Evolutionary conservation across 2,113 vertebrate genomes (phyloP).

Genomic region (Columba livia): DNA sequence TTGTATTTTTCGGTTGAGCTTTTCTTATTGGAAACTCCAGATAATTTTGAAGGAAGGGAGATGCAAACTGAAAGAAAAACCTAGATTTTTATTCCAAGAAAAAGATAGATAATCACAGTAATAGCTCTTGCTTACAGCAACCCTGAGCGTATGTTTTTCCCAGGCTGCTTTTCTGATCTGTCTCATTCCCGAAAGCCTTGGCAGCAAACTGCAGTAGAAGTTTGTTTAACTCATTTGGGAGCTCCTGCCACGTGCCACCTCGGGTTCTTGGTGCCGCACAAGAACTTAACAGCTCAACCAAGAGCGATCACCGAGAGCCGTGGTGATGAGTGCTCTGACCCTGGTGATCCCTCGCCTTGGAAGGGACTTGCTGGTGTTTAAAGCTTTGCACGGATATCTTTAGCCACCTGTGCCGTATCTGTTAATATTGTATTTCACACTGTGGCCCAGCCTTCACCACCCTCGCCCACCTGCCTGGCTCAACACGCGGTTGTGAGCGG

Average conservation of each 20-base stretch:
- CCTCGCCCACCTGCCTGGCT: neutral
- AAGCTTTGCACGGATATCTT: neutral
- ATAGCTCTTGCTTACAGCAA: neutral
- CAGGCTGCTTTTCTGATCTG: neutral
- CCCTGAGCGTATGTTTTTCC: neutral
- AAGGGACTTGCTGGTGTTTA: neutral
- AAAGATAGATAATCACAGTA: neutral
- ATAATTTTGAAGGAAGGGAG: neutral
- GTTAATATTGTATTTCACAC: neutral
- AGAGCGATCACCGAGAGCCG: rapidly evolving
- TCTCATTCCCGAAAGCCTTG: slow-evolving; percentile 17
- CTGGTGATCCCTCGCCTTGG: neutral
- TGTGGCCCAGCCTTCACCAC: neutral
- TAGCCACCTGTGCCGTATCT: neutral
- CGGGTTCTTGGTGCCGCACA: neutral
- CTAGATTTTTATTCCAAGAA: neutral
- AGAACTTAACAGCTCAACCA: neutral
- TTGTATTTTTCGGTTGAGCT: neutral
- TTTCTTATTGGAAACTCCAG: neutral
- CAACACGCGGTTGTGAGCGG: rapidly evolving
- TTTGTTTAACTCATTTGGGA: slow-evolving; percentile 16
- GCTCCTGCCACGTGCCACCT: slow-evolving; percentile 4
- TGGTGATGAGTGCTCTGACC: rapidly evolving
- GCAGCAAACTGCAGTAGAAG: neutral
- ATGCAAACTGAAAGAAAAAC: neutral